Evolutionary conservation across 2,888 invertebrate genomes (phyloP).

Genomic region (Podabrus alpinus): DNA sequence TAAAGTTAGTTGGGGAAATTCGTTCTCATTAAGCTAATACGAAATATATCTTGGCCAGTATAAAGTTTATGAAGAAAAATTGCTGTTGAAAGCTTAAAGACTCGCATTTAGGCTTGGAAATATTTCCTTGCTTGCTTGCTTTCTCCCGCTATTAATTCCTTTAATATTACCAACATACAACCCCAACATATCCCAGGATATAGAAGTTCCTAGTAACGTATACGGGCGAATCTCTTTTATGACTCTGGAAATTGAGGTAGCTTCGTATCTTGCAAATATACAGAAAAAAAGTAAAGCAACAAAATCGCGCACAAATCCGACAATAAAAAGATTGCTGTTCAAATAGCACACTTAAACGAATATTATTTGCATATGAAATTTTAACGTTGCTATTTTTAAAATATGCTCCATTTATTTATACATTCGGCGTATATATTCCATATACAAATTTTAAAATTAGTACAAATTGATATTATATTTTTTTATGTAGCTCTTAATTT

Average conservation of each 20-base stretch:
- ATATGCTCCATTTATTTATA: neutral
- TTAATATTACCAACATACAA: slow-evolving; percentile 36
- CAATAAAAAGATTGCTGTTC: slow-evolving; percentile 46
- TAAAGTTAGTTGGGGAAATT: slow-evolving; percentile 25
- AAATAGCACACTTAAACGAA: slow-evolving; percentile 45
- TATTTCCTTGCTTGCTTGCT: slow-evolving; percentile 27
- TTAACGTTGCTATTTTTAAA: slow-evolving; percentile 38
- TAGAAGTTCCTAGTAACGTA: slow-evolving; percentile 30
- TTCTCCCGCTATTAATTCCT: slow-evolving; percentile 34
- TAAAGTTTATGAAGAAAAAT: slow-evolving; percentile 33
- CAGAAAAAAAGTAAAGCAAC: slow-evolving; percentile 36
- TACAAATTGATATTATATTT: neutral
- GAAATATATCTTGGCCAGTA: slow-evolving; percentile 27
- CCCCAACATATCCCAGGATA: slow-evolving; percentile 36
- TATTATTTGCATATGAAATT: slow-evolving; percentile 49
- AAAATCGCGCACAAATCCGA: slow-evolving; percentile 41
- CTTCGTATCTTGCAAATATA: slow-evolving; percentile 36
- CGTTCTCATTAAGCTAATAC: slow-evolving; percentile 39
- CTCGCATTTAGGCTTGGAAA: slow-evolving; percentile 13
- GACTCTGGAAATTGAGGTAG: slow-evolving; percentile 42
- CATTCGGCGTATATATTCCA: neutral
- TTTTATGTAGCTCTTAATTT: too few species aligned
- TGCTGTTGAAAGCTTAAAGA: slow-evolving; percentile 24
- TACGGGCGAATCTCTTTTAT: slow-evolving; percentile 44
- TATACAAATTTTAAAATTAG: neutral